Percentiles rank a stretch among this genome's conserved stretches.
These are phyloP conservation scores for Parasteatoda tepidariorum DNA, from an alignment of 1,140 invertebrate genomes.

Conservation along the genomic window DNA sequence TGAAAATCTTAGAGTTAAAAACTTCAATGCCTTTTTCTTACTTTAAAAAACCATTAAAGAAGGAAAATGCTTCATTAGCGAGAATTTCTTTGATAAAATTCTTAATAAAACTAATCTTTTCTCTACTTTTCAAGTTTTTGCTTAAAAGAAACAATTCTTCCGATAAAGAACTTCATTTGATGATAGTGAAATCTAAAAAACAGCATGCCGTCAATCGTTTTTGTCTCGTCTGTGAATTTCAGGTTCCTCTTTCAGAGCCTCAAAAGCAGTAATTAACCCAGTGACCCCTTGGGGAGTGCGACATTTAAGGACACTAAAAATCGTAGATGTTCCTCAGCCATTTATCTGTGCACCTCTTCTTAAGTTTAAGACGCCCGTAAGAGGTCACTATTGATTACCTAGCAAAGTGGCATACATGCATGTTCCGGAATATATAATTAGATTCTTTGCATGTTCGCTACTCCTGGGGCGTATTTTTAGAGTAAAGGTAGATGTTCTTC, in stretches of 20 bases:
- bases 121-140: too few species aligned
- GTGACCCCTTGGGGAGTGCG: neutral
- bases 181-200: too few species aligned
- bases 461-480: slow-evolving; percentile 18
- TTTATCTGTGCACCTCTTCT: neutral
- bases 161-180: too few species aligned
- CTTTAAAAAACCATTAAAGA: too few species aligned
- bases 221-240: neutral
- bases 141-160: too few species aligned
- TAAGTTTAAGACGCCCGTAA: slow-evolving; percentile 4
- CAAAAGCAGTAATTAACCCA: slow-evolving; percentile 35
- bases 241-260: neutral
- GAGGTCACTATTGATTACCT: slow-evolving; percentile 26
- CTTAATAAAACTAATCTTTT: too few species aligned
- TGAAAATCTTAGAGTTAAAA: too few species aligned
- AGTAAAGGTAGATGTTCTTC: neutral
- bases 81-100: too few species aligned
- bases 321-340: neutral
- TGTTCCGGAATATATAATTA: slow-evolving; percentile 27
- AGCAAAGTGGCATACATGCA: neutral
- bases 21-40: too few species aligned
- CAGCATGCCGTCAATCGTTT: too few species aligned
- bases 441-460: slow-evolving; percentile 11
- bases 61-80: too few species aligned
- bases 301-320: neutral